Percentiles rank a stretch among this genome's conserved stretches.
Conservation (phyloP, 2,113 vertebrate species). For the Azemiops feae region DNA sequence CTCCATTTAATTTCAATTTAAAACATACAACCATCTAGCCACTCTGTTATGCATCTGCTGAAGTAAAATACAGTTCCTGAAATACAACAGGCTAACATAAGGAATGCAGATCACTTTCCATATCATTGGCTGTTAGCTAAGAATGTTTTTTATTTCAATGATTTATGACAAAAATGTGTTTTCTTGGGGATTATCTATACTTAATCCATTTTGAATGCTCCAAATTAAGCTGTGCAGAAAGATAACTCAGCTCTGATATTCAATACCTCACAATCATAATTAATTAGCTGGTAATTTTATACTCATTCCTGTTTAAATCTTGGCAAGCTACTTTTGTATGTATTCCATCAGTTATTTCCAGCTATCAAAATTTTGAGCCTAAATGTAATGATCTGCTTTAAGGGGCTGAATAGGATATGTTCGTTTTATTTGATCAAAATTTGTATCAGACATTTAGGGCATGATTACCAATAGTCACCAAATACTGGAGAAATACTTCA, state of each 20-base stretch:
- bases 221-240: neutral
- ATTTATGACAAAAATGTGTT: neutral
- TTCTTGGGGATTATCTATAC: neutral
- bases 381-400: neutral
- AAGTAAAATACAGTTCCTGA: neutral
- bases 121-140: neutral
- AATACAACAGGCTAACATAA: neutral
- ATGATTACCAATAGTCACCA: neutral
- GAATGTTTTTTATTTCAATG: neutral
- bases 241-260: neutral
- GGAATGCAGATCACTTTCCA: neutral
- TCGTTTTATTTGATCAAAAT: constrained; percentile 6
- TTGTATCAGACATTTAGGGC: neutral
- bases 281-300: constrained; percentile 10
- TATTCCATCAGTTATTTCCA: neutral
- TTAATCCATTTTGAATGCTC: neutral
- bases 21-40: neutral
- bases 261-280: neutral
- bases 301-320: neutral
- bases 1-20: neutral
- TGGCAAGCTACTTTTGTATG: neutral
- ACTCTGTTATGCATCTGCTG: neutral
- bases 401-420: neutral
- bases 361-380: neutral
- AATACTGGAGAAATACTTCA: neutral